Evolutionary conservation across 2,113 vertebrate species (phyloP).

Genomic region (Orthochromis malagaraziensis): DNA sequence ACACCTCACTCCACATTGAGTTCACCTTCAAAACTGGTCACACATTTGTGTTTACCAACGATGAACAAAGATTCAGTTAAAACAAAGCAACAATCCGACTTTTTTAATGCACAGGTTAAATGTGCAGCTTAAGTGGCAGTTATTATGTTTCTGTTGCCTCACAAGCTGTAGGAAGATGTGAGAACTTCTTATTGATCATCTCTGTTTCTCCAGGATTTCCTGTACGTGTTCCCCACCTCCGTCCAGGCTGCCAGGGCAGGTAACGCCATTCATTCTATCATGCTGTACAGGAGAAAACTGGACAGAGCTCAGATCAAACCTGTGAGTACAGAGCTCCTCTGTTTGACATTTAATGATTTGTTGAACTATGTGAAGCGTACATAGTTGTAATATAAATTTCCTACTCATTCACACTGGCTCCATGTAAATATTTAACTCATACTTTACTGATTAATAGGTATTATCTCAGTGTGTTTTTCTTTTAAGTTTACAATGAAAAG

Average conservation of each 20-base stretch:
- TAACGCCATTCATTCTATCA: slow-evolving; percentile 85
- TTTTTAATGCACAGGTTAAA: background rate
- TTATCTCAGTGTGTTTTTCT: background rate
- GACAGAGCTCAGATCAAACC: slow-evolving; percentile 94
- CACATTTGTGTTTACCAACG: fast-evolving
- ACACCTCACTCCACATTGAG: background rate
- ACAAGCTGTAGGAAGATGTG: background rate
- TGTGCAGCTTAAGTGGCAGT: background rate
- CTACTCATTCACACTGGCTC: background rate
- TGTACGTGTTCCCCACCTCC: slow-evolving; percentile 80
- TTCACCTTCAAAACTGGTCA: background rate
- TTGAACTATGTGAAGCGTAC: background rate
- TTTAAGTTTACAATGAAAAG: background rate
- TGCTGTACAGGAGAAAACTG: slow-evolving; percentile 88
- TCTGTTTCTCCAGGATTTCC: slow-evolving; percentile 75
- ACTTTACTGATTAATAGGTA: background rate
- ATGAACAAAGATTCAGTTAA: background rate
- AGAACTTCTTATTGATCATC: background rate
- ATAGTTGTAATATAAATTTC: background rate
- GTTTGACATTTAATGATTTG: background rate
- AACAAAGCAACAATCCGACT: background rate
- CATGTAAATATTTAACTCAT: slow-evolving; percentile 7
- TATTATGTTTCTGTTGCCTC: background rate
- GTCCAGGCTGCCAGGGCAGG: slow-evolving; percentile 91
- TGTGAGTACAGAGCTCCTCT: slow-evolving; percentile 64